Conservation (phyloP, 2,888 invertebrate genomes). For the Disparrhopalites patrizii region DNA sequence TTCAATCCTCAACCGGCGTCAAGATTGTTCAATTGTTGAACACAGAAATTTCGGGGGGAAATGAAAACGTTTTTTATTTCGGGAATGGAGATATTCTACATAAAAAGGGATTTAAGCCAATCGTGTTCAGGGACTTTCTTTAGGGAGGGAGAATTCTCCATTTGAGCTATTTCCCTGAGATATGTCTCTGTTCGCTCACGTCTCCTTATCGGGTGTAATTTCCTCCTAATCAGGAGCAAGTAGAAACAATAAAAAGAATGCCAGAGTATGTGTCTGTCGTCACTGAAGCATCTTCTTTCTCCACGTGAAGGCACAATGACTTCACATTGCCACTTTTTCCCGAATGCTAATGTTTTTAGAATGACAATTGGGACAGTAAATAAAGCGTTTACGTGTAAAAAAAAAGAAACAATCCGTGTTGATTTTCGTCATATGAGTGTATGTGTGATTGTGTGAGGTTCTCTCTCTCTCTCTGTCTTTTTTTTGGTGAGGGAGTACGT, state of each 20-base stretch:
- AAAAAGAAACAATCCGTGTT: neutral
- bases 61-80: too few relatives aligned
- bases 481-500: neutral
- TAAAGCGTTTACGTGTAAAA: constrained; percentile 4
- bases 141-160: neutral
- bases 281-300: too few relatives aligned
- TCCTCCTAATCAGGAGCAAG: neutral
- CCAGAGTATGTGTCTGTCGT: neutral
- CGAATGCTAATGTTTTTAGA: neutral
- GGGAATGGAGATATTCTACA: too few relatives aligned
- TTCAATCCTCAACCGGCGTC: too few relatives aligned
- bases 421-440: neutral
- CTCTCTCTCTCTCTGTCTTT: constrained; percentile 1
- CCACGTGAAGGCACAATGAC: neutral
- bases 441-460: neutral
- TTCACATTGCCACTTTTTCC: neutral
- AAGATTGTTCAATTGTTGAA: too few relatives aligned
- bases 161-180: neutral
- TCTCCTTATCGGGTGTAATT: neutral
- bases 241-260: neutral
- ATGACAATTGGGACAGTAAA: constrained; percentile 7
- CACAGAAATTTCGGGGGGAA: too few relatives aligned
- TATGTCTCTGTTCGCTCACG: neutral
- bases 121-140: too few relatives aligned
- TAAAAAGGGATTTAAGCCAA: too few relatives aligned